A percentile compares a stretch with the other conserved stretches of the same genome.
Evolutionary conservation across 1,140 invertebrate species (phyloP).

Genomic region (Holcopasites calliopsidis): DNA sequence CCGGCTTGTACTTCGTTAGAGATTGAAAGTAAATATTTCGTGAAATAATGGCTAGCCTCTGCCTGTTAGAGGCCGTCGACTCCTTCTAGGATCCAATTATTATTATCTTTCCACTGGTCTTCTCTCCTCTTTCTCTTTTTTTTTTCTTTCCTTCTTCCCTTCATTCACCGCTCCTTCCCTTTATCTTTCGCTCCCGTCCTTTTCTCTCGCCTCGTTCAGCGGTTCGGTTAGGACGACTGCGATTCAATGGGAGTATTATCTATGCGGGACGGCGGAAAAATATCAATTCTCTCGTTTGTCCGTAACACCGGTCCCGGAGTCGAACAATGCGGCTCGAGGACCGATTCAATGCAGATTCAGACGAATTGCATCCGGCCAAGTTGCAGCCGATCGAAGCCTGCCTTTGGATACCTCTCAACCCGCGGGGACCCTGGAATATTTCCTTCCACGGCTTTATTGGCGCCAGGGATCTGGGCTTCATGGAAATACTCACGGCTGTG

Average conservation of each 20-base stretch:
- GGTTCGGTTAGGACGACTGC: slow-evolving; percentile 31
- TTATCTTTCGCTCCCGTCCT: background rate
- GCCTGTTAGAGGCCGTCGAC: slow-evolving; percentile 41
- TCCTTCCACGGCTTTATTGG: slow-evolving; percentile 47
- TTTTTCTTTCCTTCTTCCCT: background rate
- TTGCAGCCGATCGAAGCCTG: slow-evolving; percentile 28
- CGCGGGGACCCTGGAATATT: slow-evolving; percentile 26
- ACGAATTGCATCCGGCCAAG: slow-evolving; percentile 60
- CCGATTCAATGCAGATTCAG: slow-evolving; percentile 63
- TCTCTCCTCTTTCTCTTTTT: background rate
- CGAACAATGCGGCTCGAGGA: slow-evolving; percentile 56
- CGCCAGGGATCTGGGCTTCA: background rate
- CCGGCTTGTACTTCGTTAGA: slow-evolving; percentile 51
- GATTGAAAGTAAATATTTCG: slow-evolving; percentile 55
- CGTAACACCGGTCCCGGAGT: slow-evolving; percentile 44
- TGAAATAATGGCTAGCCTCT: slow-evolving; percentile 42
- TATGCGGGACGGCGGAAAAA: slow-evolving; percentile 57
- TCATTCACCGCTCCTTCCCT: background rate
- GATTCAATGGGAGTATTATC: slow-evolving; percentile 62
- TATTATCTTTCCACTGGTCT: slow-evolving; percentile 39
- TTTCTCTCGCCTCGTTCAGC: background rate
- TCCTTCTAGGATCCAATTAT: slow-evolving; percentile 59
- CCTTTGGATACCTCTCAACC: slow-evolving; percentile 33
- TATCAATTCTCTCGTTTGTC: slow-evolving; percentile 65
- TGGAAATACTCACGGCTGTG: slow-evolving; percentile 2